phyloP scores from a whole-genome alignment of 2,797 vertebrate genomes.

The Pangasius larnaudii region DNA sequence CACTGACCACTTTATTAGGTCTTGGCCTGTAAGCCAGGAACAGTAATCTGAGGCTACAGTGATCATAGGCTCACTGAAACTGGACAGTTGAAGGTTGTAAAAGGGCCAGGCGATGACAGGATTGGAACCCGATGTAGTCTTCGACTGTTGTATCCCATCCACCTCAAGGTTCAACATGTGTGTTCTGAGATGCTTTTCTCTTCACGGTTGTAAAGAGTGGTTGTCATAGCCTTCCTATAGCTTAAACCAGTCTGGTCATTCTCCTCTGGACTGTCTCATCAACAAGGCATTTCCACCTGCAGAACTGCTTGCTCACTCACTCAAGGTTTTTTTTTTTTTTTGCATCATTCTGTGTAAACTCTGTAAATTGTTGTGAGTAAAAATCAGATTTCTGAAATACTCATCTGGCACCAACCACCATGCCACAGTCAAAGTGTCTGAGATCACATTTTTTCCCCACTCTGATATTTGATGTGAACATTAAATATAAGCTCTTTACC shows the following conservation, averaged over 20 bases:
- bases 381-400: neutral
- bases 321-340: neutral
- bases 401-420: neutral
- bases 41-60: neutral
- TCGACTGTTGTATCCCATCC: neutral
- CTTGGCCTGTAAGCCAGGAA: neutral
- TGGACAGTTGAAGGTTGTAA: neutral
- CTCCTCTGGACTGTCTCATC: neutral
- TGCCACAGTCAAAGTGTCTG: neutral
- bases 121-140: neutral
- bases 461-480: neutral
- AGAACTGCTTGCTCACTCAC: neutral
- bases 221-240: neutral
- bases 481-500: neutral
- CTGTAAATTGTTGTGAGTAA: neutral
- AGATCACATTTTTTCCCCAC: neutral
- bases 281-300: neutral
- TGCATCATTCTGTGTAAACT: neutral
- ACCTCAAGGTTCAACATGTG: neutral
- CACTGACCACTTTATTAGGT: neutral
- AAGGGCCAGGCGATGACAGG: neutral
- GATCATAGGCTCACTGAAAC: neutral
- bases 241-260: neutral
- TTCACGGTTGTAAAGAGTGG: neutral
- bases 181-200: neutral